Percentiles rank a stretch among this genome's conserved stretches.
Evolutionary conservation across 2,888 invertebrate genomes (phyloP).

Genomic region (Punctoribates punctum): DNA sequence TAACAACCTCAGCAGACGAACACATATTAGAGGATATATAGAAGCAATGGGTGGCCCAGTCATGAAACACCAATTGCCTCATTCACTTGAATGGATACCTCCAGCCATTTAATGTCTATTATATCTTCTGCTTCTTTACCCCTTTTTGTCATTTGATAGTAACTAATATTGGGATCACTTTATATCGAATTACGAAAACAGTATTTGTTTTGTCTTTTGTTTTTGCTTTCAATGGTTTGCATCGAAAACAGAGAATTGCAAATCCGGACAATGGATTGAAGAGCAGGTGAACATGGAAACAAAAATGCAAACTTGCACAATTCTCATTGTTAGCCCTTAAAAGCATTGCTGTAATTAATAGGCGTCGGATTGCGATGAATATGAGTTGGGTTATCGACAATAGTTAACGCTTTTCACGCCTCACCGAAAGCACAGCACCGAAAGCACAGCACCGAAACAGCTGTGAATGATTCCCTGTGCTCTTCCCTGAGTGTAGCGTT

Average conservation of each 20-base stretch:
- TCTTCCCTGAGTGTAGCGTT: slow-evolving; percentile 1
- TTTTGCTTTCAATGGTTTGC: too few species aligned
- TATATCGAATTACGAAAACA: too few species aligned
- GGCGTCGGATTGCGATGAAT: slow-evolving; percentile 26
- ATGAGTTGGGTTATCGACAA: slow-evolving; percentile 2
- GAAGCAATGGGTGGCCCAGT: slow-evolving; percentile 23
- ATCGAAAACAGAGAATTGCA: too few species aligned
- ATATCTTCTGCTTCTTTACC: neutral
- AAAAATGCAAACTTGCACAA: too few species aligned
- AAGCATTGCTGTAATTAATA: neutral
- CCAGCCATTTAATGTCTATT: neutral
- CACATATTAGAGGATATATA: neutral
- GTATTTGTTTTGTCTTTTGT: too few species aligned
- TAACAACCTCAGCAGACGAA: neutral
- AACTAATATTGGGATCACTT: too few species aligned
- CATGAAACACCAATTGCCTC: neutral
- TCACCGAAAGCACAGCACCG: slow-evolving; percentile 11
- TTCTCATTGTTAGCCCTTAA: too few species aligned
- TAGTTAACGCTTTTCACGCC: slow-evolving; percentile 26
- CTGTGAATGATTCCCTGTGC: slow-evolving; percentile 31
- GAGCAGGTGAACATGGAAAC: too few species aligned
- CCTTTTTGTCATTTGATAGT: neutral
- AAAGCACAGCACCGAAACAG: neutral
- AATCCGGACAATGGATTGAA: too few species aligned
- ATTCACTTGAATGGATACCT: neutral